A percentile compares a stretch with the other conserved stretches of the same genome.
Evolutionary conservation across 2,113 vertebrate genomes (phyloP).

Genomic region (Choloepus hoffmanni): DNA sequence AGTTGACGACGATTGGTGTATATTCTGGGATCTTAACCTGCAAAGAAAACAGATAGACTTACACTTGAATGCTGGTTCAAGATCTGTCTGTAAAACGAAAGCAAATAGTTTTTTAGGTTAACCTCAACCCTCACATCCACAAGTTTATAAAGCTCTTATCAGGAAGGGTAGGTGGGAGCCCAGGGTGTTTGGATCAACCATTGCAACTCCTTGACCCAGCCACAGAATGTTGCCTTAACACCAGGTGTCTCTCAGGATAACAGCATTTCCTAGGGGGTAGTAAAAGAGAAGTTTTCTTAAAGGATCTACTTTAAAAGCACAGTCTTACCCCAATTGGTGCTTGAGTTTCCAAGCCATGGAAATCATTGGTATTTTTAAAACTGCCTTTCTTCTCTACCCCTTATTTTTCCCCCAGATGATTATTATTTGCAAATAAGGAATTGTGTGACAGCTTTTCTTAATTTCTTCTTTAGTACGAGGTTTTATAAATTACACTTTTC

Average conservation of each 20-base stretch:
- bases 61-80: not conserved
- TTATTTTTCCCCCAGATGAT: not conserved
- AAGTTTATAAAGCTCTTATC: not conserved
- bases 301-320: constrained; percentile 52
- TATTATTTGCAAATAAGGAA: constrained; percentile 42
- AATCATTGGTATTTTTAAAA: not conserved
- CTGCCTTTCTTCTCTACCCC: not conserved
- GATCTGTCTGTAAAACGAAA: not conserved
- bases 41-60: not conserved
- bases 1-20: not conserved
- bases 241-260: not conserved
- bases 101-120: not conserved
- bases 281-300: constrained; percentile 60
- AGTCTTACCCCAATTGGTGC: not conserved
- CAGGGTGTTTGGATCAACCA: not conserved
- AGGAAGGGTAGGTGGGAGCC: not conserved
- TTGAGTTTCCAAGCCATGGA: not conserved
- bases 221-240: constrained; percentile 46
- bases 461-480: constrained; percentile 37
- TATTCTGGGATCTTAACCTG: not conserved
- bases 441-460: not conserved
- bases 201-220: constrained; percentile 44
- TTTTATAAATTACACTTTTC: constrained; percentile 34
- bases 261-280: constrained; percentile 5
- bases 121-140: not conserved